Conservation (phyloP, 2,113 vertebrate genomes). For the Procavia capensis region DNA sequence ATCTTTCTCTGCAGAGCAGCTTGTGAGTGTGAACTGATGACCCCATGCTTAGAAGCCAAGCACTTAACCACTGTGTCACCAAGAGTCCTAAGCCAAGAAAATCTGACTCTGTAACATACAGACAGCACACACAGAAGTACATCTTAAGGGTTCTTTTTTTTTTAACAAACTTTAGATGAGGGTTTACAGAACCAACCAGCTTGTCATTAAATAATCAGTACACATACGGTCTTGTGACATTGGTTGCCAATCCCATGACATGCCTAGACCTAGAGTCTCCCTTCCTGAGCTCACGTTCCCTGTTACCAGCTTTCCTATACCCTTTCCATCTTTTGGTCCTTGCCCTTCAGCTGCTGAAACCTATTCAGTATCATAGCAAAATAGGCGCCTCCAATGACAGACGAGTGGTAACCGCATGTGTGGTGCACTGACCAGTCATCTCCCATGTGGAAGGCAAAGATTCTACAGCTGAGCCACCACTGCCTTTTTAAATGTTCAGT, state of each 20-base stretch:
- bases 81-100: neutral
- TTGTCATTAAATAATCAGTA: no score
- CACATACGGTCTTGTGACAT: no score
- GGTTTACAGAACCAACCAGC: no score
- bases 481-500: neutral
- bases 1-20: neutral
- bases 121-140: neutral
- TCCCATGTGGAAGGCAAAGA: neutral
- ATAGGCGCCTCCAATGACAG: neutral
- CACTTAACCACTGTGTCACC: neutral
- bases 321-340: no score
- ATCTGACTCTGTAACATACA: slow-evolving; percentile 19
- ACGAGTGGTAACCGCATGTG: neutral
- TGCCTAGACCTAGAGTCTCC: no score
- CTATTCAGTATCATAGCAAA: neutral
- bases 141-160: neutral
- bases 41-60: neutral
- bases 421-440: neutral
- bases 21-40: neutral
- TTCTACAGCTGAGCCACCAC: neutral
- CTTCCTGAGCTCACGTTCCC: no score
- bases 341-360: neutral
- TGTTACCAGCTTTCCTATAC: no score
- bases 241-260: no score
- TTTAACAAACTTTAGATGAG: neutral